A percentile compares a stretch with the other conserved stretches of the same genome.
Conservation (phyloP, 2,888 invertebrate genomes). For the Caenorhabditis sulstoni region DNA sequence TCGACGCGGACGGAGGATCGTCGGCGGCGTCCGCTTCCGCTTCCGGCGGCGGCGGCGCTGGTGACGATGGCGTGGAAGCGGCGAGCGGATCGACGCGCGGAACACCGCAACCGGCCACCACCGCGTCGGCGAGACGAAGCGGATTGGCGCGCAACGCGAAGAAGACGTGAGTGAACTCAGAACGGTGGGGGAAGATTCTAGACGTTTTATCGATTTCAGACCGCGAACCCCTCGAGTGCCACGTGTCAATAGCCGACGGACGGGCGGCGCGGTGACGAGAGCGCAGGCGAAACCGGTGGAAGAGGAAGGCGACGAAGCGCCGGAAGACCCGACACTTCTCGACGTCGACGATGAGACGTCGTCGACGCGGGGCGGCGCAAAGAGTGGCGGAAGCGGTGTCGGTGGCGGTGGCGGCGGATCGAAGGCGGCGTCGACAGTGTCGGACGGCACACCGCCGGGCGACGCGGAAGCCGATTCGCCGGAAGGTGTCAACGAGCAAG, state of each 20-base stretch:
- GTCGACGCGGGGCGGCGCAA: conserved; percentile 7
- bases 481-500: conserved; percentile 30
- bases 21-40: not conserved
- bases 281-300: conserved; percentile 36
- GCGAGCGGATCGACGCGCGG: no score
- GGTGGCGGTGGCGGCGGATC: conserved; percentile 30
- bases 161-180: conserved; percentile 36
- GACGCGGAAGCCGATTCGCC: conserved; percentile 36
- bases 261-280: conserved; percentile 40
- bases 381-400: conserved; percentile 35
- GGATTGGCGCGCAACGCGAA: conserved; percentile 37
- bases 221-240: conserved; percentile 26
- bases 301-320: conserved; percentile 21
- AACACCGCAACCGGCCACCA: conserved; percentile 1
- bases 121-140: conserved; percentile 10
- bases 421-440: conserved; percentile 32
- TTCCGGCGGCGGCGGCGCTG: no score
- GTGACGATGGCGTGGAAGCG: not conserved
- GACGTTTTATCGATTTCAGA: conserved; percentile 5
- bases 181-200: not conserved
- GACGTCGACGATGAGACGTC: conserved; percentile 31
- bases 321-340: conserved; percentile 22
- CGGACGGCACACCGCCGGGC: conserved; percentile 26
- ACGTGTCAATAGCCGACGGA: conserved; percentile 16
- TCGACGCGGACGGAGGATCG: conserved; percentile 18